phyloP scores from a whole-genome alignment of 1,140 invertebrate species.

The Aradophagus sp. region DNA sequence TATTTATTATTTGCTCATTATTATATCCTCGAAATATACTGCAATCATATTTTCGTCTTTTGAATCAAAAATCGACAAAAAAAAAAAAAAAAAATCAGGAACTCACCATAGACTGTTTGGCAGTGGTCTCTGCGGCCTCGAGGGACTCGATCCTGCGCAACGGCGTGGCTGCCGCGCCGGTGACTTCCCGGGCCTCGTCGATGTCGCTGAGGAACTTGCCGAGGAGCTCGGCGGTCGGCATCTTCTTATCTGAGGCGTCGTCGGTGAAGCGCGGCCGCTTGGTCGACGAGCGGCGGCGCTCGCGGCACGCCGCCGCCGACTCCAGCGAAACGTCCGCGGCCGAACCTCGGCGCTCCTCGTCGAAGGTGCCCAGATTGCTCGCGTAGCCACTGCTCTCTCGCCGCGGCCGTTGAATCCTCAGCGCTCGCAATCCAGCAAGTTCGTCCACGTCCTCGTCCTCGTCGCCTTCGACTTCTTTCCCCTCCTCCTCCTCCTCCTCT shows the following conservation, averaged over 20 bases:
- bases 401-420: conserved; percentile 52
- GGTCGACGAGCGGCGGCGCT: conserved; percentile 60
- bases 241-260: conserved; percentile 56
- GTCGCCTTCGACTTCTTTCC: conserved; percentile 53
- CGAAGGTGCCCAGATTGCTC: conserved; percentile 66
- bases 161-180: background rate
- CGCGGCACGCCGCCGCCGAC: conserved; percentile 22
- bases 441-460: conserved; percentile 45
- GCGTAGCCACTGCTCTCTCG: conserved; percentile 68
- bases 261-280: conserved; percentile 35
- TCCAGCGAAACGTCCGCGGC: conserved; percentile 51
- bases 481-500: too few species aligned
- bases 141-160: conserved; percentile 13
- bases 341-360: conserved; percentile 63
- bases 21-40: too few species aligned
- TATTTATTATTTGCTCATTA: too few species aligned
- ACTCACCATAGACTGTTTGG: too few species aligned
- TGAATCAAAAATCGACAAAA: too few species aligned
- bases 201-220: conserved; percentile 63
- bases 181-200: conserved; percentile 59
- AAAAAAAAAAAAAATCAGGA: too few species aligned
- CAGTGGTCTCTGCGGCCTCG: too few species aligned
- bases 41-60: too few species aligned
- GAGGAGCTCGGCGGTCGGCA: conserved; percentile 64
- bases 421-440: conserved; percentile 10